Base-by-base conservation (phyloP, 2,888 invertebrate genomes). In the Cylloceria caligata region DNA sequence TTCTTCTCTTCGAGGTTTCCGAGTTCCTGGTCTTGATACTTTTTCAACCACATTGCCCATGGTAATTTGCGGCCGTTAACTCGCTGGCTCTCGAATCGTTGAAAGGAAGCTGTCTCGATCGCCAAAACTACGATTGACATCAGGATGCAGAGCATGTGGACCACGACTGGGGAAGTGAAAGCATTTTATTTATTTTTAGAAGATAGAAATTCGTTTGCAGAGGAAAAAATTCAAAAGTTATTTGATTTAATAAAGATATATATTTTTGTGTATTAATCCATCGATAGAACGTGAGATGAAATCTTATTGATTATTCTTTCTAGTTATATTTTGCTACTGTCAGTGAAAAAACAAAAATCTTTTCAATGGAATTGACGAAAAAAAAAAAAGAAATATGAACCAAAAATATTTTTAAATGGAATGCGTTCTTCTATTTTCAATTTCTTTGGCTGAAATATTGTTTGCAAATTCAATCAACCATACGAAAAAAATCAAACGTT, bases 41-140 rank as follows among this genome's bases (percentile, higher is more conserved):
- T 92, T 69, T 92, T 91, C 34, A 92, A 83, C 92, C 92, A 93
- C 90, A 91, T 94, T 24, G 94, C 94, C 97, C 97, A 97, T 1
- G 97, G 97, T 91, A 96, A 96, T 88, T 94, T 94, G 62, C 95
- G 94, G 0, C 97, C 97, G 69, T 95, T 95, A 39, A 96, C 89
- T 88, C 96, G 96, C 92, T 97, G 96, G 85, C 96, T 95, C 92
- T 96, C 96, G 89, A 97, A 97, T 89, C 96, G 94, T 92, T 97
- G 96, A 88, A 96, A 97, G 27, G 95, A 93, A 30, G 96, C 95
- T 16, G 96, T 96, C 47, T 96, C 95, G 74, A 95, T 94, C 0
- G 97, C 95, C 93, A 97, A 94, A 88, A 96, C 94, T 30, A 96
- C 93, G 42, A 96, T 93, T 1, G 96, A 96, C 84, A 95, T 94